These are phyloP conservation scores for Helleia helle DNA, from an alignment of 2,888 invertebrate genomes.

Conservation along the genomic window DNA sequence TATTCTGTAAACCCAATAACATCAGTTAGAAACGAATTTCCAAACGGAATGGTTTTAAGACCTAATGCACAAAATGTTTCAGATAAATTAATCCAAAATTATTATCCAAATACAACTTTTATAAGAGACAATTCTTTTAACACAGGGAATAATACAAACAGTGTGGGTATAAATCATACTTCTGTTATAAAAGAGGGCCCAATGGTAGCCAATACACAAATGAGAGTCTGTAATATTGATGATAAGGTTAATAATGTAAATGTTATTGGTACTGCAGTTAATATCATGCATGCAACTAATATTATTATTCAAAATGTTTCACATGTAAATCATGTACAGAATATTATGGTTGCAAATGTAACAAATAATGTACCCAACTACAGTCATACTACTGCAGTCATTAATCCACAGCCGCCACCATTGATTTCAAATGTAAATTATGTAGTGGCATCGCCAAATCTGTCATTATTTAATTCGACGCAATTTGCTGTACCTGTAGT, in stretches of 20 bases:
- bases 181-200: background rate
- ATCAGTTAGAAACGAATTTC: constrained; percentile 3
- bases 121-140: background rate
- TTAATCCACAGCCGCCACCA: constrained; percentile 21
- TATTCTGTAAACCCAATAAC: background rate
- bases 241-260: background rate
- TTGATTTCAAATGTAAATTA: background rate
- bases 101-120: background rate
- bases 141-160: background rate
- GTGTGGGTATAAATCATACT: background rate
- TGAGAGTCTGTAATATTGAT: background rate
- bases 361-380: constrained; percentile 30
- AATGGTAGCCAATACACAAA: background rate
- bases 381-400: constrained; percentile 17
- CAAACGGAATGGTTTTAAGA: no score
- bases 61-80: constrained; percentile 2
- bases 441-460: constrained; percentile 24
- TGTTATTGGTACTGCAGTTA: constrained; percentile 8
- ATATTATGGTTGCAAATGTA: constrained; percentile 27
- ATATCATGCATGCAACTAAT: constrained; percentile 24
- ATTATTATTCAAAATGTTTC: constrained; percentile 23
- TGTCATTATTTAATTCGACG: constrained; percentile 36
- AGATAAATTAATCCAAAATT: background rate
- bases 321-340: constrained; percentile 6
- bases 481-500: constrained; percentile 34